Evolutionary conservation across 92 coral and sea anemone genomes (phyloP).

Genomic region (Diadumene lineata): DNA sequence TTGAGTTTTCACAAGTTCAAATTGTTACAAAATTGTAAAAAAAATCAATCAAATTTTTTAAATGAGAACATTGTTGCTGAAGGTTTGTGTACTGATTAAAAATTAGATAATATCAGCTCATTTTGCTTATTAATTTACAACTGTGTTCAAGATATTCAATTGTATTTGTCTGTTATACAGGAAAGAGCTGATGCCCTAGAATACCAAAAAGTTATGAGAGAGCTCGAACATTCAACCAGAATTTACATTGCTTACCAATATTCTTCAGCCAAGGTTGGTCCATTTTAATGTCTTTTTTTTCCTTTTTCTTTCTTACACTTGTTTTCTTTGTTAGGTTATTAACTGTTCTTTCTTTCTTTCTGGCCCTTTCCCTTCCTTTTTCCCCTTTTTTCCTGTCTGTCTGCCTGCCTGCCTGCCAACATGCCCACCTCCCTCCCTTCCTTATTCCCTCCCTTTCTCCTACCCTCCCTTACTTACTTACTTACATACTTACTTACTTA

Average conservation of each 20-base stretch:
- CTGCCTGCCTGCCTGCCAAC: constrained; percentile 13
- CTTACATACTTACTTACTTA: neutral
- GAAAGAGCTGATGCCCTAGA: constrained; percentile 94
- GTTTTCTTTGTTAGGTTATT: too few species aligned
- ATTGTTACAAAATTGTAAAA: too few species aligned
- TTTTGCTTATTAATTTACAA: too few species aligned
- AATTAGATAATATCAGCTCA: too few species aligned
- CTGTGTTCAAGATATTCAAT: too few species aligned
- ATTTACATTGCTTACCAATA: constrained; percentile 90
- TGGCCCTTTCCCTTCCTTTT: neutral
- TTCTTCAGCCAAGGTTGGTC: constrained; percentile 87
- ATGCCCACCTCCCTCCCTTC: neutral
- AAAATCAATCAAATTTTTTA: too few species aligned
- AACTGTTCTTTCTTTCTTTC: neutral
- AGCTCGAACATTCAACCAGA: constrained; percentile 90
- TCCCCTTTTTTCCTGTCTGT: constrained; percentile 5
- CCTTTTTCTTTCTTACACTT: too few species aligned
- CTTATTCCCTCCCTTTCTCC: neutral
- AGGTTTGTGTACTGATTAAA: too few species aligned
- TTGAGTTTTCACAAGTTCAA: too few species aligned
- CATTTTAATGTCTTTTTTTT: neutral
- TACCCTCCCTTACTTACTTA: neutral
- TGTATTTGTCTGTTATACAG: constrained; percentile 34
- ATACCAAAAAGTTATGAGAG: constrained; percentile 93
- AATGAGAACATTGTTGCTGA: too few species aligned